Evolutionary conservation across 2,797 vertebrate species (phyloP).

Genomic region (Microctenopoma steveboyesi): DNA sequence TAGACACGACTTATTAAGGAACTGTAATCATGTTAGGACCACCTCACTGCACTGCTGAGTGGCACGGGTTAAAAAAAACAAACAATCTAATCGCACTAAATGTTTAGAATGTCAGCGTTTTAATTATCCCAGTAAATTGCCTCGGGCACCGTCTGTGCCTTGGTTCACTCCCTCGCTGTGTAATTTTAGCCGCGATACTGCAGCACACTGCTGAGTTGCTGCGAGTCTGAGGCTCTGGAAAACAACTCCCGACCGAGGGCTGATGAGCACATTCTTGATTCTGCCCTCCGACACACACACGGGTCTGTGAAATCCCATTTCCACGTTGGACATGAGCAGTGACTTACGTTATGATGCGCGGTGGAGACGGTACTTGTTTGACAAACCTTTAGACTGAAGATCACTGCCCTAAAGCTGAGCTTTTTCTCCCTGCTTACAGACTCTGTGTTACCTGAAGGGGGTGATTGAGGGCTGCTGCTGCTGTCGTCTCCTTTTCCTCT

Average conservation of each 20-base stretch:
- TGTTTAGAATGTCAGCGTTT: not conserved
- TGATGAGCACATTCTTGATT: conserved; percentile 17
- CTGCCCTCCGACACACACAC: conserved; percentile 35
- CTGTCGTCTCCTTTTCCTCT: conserved; percentile 55
- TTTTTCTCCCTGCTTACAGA: conserved; percentile 75
- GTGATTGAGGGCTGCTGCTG: conserved; percentile 61
- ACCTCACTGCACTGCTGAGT: not conserved
- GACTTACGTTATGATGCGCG: not conserved
- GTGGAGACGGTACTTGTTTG: not conserved
- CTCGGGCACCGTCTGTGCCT: conserved; percentile 2
- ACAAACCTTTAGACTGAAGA: not conserved
- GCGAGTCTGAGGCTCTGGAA: not conserved
- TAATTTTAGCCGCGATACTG: conserved; percentile 2
- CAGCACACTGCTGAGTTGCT: conserved; percentile 44
- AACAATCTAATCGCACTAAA: not conserved
- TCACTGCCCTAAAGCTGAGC: conserved; percentile 37
- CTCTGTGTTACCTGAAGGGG: conserved; percentile 68
- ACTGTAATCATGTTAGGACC: conserved; percentile 18
- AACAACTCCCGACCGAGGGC: conserved; percentile 52
- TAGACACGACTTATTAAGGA: not conserved
- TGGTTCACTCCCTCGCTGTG: conserved; percentile 28
- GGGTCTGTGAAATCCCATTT: not conserved
- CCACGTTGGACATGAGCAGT: not conserved
- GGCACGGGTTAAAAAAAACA: not conserved
- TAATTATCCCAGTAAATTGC: conserved; percentile 22